phyloP scores from a whole-genome alignment of 1,140 invertebrate genomes.

The Heliconius congener region DNA sequence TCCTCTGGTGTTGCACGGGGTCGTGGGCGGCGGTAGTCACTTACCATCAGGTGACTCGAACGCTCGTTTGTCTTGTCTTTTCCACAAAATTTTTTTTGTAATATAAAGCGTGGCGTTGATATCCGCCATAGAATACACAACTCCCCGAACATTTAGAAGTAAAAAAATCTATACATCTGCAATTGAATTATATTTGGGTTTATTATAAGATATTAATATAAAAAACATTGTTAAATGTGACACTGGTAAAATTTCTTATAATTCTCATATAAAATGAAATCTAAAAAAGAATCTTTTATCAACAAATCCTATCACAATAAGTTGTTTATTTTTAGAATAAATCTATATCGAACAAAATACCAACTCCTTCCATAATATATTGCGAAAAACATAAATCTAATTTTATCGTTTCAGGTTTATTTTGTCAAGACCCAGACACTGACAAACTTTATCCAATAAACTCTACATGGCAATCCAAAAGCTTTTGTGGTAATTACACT shows the following conservation, averaged over 20 bases:
- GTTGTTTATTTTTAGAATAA: background rate
- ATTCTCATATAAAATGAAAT: background rate
- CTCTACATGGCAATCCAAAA: constrained; percentile 67
- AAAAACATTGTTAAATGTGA: too few species aligned
- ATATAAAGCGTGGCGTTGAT: too few species aligned
- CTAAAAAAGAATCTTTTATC: background rate
- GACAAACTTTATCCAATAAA: constrained; percentile 64
- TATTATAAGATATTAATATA: too few species aligned
- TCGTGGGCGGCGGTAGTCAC: too few species aligned
- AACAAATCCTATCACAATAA: background rate
- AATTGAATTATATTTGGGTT: too few species aligned
- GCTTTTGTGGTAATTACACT: constrained; percentile 76
- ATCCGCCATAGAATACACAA: too few species aligned
- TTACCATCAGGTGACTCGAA: too few species aligned
- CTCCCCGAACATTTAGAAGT: too few species aligned
- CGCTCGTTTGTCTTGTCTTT: too few species aligned
- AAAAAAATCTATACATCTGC: too few species aligned
- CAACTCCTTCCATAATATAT: background rate
- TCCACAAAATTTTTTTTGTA: too few species aligned
- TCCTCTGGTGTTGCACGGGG: too few species aligned
- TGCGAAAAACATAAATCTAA: background rate
- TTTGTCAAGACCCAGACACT: constrained; percentile 75
- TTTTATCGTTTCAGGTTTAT: constrained; percentile 60
- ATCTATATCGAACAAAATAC: background rate
- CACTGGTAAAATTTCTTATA: background rate